These are phyloP conservation scores for Arenicola marina DNA, from an alignment of 2,888 invertebrate genomes.

Conservation along the genomic window DNA sequence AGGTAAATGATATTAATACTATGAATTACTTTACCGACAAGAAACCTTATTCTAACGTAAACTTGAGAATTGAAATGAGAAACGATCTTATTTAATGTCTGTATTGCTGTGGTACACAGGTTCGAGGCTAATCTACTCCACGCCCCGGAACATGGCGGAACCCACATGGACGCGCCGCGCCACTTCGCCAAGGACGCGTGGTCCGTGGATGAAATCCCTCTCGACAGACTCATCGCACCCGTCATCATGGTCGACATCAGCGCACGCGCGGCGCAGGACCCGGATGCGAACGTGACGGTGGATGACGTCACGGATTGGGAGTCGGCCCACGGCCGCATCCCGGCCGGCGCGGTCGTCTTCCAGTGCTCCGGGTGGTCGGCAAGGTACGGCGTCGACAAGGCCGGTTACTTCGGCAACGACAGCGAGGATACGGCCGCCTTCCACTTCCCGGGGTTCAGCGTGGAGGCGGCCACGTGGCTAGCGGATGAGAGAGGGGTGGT, in stretches of 20 bases:
- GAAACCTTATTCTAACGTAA: too few species aligned
- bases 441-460: conserved; percentile 11
- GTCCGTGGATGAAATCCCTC: conserved; percentile 4
- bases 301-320: conserved; percentile 6
- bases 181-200: conserved; percentile 2
- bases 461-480: conserved; percentile 2
- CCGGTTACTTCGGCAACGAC: background rate
- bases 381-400: background rate
- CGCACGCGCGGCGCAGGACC: background rate
- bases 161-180: conserved; percentile 13
- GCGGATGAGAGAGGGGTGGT: background rate
- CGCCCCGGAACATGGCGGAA: too few species aligned
- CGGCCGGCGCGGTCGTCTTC: background rate
- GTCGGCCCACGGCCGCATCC: conserved; percentile 6
- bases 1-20: too few species aligned
- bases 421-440: background rate
- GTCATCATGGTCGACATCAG: conserved; percentile 6
- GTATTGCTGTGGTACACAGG: too few species aligned
- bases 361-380: background rate
- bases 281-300: background rate
- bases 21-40: too few species aligned
- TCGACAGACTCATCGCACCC: background rate
- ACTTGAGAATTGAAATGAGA: too few species aligned
- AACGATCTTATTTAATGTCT: too few species aligned
- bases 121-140: too few species aligned